Percentiles rank a stretch among this genome's conserved stretches.
Evolutionary conservation across 2,888 invertebrate species (phyloP).

Genomic region (Cantharis flavilabris): DNA sequence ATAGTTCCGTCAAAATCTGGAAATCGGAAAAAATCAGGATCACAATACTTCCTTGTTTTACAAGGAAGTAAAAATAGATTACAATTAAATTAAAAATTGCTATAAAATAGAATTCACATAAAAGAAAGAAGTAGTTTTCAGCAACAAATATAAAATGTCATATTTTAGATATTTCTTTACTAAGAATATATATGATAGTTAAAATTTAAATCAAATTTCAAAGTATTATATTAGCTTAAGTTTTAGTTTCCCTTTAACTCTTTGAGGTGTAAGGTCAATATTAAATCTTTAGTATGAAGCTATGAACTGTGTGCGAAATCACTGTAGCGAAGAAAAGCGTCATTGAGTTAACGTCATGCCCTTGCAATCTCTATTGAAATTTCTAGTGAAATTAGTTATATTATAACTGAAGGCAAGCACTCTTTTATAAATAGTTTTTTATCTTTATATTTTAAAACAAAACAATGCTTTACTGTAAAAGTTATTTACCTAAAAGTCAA

Average conservation of each 20-base stretch:
- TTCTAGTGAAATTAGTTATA: background rate
- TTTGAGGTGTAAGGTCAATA: background rate
- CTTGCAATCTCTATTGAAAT: background rate
- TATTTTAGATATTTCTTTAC: too few relatives aligned
- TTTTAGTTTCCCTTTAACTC: background rate
- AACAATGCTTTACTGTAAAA: too few relatives aligned
- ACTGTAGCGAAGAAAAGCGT: background rate
- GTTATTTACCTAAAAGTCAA: too few relatives aligned
- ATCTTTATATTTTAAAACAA: background rate
- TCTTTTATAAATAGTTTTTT: background rate
- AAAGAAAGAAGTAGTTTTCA: too few relatives aligned
- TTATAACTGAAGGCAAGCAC: background rate
- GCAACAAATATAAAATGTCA: too few relatives aligned
- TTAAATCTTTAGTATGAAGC: background rate
- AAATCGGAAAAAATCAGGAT: too few relatives aligned
- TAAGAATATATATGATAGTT: too few relatives aligned
- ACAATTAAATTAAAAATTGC: too few relatives aligned
- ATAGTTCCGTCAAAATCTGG: too few relatives aligned
- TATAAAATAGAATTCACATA: too few relatives aligned
- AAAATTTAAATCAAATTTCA: background rate
- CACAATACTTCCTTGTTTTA: too few relatives aligned
- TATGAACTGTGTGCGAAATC: background rate
- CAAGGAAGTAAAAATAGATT: too few relatives aligned
- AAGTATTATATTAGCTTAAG: background rate
- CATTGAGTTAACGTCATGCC: background rate